Conservation (phyloP, 2,888 invertebrate genomes). For the Neoscelio sp. region DNA sequence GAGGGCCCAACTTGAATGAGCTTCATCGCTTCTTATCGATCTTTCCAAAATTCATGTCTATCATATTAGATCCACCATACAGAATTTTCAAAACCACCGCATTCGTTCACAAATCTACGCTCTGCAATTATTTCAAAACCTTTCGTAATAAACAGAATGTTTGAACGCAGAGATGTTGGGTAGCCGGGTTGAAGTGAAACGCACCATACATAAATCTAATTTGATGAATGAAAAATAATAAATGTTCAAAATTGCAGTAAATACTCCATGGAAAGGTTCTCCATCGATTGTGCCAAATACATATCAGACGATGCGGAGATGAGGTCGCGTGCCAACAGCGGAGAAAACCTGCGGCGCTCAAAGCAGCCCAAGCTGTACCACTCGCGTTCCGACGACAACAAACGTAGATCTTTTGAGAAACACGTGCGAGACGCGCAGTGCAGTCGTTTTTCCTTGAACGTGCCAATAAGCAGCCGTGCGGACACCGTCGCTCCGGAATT, state of each 20-base stretch:
- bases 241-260: conserved; percentile 70
- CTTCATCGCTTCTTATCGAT: too few species aligned
- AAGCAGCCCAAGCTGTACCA: conserved; percentile 79
- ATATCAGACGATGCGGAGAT: conserved; percentile 76
- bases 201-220: background rate
- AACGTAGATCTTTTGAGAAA: conserved; percentile 79
- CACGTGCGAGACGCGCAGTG: conserved; percentile 77
- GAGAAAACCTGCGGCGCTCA: conserved; percentile 76
- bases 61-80: too few species aligned
- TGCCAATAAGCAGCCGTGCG: conserved; percentile 56
- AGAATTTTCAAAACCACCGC: too few species aligned
- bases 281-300: conserved; percentile 75
- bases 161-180: too few species aligned
- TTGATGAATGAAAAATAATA: background rate
- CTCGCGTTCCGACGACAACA: conserved; percentile 80
- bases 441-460: conserved; percentile 73
- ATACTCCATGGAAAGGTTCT: conserved; percentile 76
- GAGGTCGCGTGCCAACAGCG: conserved; percentile 76
- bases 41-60: too few species aligned
- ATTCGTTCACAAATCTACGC: too few species aligned
- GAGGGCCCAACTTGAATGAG: too few species aligned
- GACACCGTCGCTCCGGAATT: conserved; percentile 63
- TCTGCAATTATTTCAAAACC: too few species aligned
- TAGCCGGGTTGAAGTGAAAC: too few species aligned
- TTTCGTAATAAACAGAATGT: too few species aligned